Percentiles rank a stretch among this genome's conserved stretches.
phyloP scores from a whole-genome alignment of 2,797 vertebrate genomes.

The Microcaecilia unicolor region DNA sequence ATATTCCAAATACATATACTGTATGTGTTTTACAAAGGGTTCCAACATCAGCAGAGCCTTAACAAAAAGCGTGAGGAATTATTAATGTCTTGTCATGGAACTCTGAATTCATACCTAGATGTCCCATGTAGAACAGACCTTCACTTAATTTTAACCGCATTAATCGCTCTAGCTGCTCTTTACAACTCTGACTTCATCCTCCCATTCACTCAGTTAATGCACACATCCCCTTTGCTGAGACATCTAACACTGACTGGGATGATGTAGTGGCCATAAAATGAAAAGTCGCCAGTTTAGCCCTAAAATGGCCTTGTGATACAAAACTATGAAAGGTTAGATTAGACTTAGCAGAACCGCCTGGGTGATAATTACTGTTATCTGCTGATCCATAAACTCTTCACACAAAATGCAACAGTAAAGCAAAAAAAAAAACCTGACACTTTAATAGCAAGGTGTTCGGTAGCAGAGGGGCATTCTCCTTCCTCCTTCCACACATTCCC shows the following conservation, averaged over 20 bases:
- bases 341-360: slow-evolving; percentile 22
- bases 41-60: too few relatives aligned
- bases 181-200: too few relatives aligned
- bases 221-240: slow-evolving; percentile 17
- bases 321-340: slow-evolving; percentile 41
- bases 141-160: slow-evolving; percentile 15
- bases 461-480: slow-evolving; percentile 23
- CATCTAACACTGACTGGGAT: slow-evolving; percentile 19
- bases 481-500: slow-evolving; percentile 32
- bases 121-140: too few relatives aligned
- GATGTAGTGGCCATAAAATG: slow-evolving; percentile 35
- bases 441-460: slow-evolving; percentile 47
- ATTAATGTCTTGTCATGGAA: too few relatives aligned
- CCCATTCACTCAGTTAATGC: slow-evolving; percentile 34
- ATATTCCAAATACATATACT: too few relatives aligned
- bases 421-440: slow-evolving; percentile 46
- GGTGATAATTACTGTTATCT: slow-evolving; percentile 56
- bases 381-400: slow-evolving; percentile 55
- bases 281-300: slow-evolving; percentile 33
- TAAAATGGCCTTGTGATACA: slow-evolving; percentile 20
- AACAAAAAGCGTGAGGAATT: too few relatives aligned
- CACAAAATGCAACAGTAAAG: slow-evolving; percentile 50
- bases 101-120: too few relatives aligned
- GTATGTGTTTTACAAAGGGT: too few relatives aligned
- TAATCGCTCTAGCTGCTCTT: slow-evolving; percentile 26